phyloP scores from a whole-genome alignment of 2,113 vertebrate species.

The Grallaria varia region DNA sequence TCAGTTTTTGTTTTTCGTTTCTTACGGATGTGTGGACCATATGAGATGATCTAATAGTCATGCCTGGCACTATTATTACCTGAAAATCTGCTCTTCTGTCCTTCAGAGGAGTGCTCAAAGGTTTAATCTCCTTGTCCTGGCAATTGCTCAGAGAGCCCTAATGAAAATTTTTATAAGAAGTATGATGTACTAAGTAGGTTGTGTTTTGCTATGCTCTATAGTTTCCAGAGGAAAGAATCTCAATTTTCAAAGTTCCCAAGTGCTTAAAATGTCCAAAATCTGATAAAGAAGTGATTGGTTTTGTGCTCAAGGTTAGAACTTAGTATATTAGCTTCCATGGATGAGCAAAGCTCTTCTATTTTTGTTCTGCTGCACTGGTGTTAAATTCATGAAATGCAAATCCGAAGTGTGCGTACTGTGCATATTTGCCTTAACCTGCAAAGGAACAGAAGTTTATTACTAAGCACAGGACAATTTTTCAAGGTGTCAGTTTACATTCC shows the following conservation, averaged over 20 bases:
- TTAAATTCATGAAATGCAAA: conserved; percentile 50
- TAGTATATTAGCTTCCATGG: neutral
- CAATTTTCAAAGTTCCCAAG: neutral
- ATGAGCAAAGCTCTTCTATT: neutral
- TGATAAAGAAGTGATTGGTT: neutral
- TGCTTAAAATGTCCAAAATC: neutral
- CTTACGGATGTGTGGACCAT: accelerated
- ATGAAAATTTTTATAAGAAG: neutral
- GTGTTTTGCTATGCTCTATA: neutral
- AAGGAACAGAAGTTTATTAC: conserved; percentile 25
- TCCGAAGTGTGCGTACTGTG: neutral
- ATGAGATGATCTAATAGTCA: neutral
- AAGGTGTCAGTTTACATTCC: conserved; percentile 14
- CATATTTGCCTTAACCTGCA: conserved; percentile 34
- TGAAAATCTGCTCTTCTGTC: neutral
- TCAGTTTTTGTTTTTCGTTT: neutral
- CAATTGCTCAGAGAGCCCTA: neutral
- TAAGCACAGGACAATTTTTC: conserved; percentile 39
- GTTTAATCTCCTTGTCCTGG: neutral
- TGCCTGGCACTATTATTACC: neutral
- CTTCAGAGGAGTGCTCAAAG: neutral
- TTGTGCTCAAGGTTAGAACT: neutral
- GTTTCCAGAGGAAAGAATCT: neutral
- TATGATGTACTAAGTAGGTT: neutral
- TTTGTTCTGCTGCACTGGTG: conserved; percentile 20